Base-by-base conservation (phyloP, 2,797 vertebrate genomes). In the Crax fasciolata region DNA sequence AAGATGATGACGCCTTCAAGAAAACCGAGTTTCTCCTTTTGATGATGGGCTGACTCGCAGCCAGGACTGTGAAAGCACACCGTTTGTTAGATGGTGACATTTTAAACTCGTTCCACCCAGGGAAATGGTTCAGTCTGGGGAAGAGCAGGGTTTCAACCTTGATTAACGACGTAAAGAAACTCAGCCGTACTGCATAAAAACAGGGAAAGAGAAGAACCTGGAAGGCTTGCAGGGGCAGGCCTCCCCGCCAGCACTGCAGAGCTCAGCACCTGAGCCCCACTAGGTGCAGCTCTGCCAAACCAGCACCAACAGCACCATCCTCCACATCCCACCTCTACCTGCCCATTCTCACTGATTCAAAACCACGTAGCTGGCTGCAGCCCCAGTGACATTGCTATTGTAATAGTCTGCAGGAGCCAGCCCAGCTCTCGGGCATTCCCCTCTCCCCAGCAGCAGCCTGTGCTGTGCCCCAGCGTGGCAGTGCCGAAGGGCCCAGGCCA, bases 101-200 rank as follows among this genome's bases (percentile, higher is more conserved):
- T 78, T 67, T 52, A 75, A 91, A 83, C 62, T 52, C 62, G 54
- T 24, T 74, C 82, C 51, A 38, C 39, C 43, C n/a, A 68, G 67
- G 62, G 58, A 87, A 96, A 87, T 2, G 9, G 55, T 15, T 87
- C n/a, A 11, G 55, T 14, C 73, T 62, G n/a, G 41, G 73, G 70
- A 94, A 94, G 43, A 93, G 51, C 58, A 81, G 71, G 48, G 63
- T 66, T 96, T 87, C 84, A 88, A 58, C 51, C 58, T 35, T 58
- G 58, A 88, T 86, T 59, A 85, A 85, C 24, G 55, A 57, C 43
- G 62, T 59, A 13, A 10, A 39, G 77, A 76, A 35, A 12, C 41
- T 21, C 65, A 84, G 59, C 24, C 3, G 0, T 25, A 9, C 13
- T 67, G 0, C 2, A 0, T 10, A 63, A 75, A 63, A 38, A 10